Evolutionary conservation across 1,140 invertebrate genomes (phyloP), one percentile per base, ranked within the genome.

Genomic region (Lordiphosa clarofinis): DNA sequence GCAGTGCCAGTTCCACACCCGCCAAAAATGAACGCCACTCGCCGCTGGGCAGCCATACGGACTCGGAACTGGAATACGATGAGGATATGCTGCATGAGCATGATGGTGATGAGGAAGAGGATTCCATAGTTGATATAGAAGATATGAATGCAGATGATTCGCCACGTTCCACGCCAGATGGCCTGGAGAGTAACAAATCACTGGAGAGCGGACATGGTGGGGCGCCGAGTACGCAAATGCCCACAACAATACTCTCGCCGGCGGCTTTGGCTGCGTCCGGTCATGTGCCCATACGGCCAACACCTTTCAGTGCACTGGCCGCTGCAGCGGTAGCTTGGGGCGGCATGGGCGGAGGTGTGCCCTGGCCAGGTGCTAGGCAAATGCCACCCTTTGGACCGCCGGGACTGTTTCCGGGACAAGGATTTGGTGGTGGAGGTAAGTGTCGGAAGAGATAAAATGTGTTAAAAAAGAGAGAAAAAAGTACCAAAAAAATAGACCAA

Each of bases 91-190:
- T 88, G 59, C 91, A 92, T 58, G 91, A 92, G 50, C 92, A 93
- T 62, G 92, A 93, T 56, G 53, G 39, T 5, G 92, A 89, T 12
- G 91, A 92, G 64, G 91, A 92, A 56, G 92, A 93, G 70, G 92
- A 93, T 64, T 92, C 92, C 5, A 93, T 93, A 86, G 92, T 93
- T 5, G 92, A 93, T 71, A 92, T 94, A 21, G 93, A 93, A 84
- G 92, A 93, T 71, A 86, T 93, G 65, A 91, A 92, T 76, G 90
- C 90, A 46, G 91, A 92, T 31, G 76, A 87, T 36, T 88, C 86
- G 13, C 86, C 86, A 13, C 76, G 87, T 35, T 88, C 88, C 43
- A 89, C 88, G 11, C 87, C 88, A 13, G 86, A 88, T 31, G 88
- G 87, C 21, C 46, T 87, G 19, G 87, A 88, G 37, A 67, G 72